A percentile compares a stretch with the other conserved stretches of the same genome.
phyloP scores from a whole-genome alignment of 2,888 invertebrate species.

The Macrosiphum euphorbiae region DNA sequence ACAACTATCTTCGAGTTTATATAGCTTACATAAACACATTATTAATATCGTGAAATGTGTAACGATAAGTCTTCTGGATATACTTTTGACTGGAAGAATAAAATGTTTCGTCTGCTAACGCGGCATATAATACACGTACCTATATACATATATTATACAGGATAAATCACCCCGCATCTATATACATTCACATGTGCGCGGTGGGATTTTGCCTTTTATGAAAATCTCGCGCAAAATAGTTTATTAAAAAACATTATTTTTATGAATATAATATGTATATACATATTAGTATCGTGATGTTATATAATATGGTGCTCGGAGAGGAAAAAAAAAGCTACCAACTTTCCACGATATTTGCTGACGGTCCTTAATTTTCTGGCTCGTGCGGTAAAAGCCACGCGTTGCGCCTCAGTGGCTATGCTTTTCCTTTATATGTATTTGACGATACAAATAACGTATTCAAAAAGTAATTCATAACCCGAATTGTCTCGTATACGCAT shows the following conservation, averaged over 20 bases:
- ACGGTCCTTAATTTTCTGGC: not conserved
- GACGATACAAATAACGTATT: slow-evolving; percentile 25
- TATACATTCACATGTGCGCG: not conserved
- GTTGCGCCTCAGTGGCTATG: not conserved
- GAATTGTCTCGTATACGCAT: slow-evolving; percentile 11
- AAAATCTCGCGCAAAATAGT: slow-evolving; percentile 22
- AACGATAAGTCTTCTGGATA: not conserved
- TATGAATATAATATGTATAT: slow-evolving; percentile 4
- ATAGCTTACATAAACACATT: not conserved
- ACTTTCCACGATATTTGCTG: slow-evolving; percentile 30
- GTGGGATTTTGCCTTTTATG: slow-evolving; percentile 27
- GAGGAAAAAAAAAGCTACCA: not conserved
- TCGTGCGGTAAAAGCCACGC: not conserved
- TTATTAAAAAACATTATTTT: slow-evolving; percentile 37
- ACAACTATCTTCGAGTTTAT: not conserved
- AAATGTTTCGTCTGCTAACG: not conserved
- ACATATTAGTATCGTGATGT: not conserved
- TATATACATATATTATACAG: not conserved
- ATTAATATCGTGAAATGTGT: not conserved
- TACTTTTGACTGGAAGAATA: not conserved
- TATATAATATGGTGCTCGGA: not conserved
- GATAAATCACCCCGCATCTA: not conserved
- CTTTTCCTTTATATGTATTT: slow-evolving; percentile 10
- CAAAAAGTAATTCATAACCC: slow-evolving; percentile 31
- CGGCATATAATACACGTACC: not conserved